Conservation (phyloP, 2,888 invertebrate species). For the Temnothorax rugatulus region DNA sequence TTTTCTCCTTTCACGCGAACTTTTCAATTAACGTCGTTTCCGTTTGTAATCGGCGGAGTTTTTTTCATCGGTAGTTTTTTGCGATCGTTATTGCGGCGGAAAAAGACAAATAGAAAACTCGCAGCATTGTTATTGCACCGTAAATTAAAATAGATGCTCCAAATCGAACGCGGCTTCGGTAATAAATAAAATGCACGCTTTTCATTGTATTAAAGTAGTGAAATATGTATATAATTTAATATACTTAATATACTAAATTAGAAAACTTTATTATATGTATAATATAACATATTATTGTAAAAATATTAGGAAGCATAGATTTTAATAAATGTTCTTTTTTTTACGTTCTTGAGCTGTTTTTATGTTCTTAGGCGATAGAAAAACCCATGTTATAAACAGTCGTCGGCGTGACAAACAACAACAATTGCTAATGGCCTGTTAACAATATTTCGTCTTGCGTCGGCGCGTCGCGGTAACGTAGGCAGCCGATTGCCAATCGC, state of each 20-base stretch:
- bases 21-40: constrained; percentile 44
- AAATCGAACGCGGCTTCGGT: neutral
- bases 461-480: no score
- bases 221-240: neutral
- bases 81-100: constrained; percentile 25
- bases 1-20: constrained; percentile 2
- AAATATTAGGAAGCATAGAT: neutral
- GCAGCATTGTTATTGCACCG: constrained; percentile 21
- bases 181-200: constrained; percentile 2
- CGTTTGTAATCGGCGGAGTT: constrained; percentile 15
- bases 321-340: no score
- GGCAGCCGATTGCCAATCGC: no score
- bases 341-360: no score
- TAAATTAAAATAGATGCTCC: constrained; percentile 6
- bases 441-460: no score
- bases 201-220: neutral
- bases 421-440: no score
- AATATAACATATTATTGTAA: neutral
- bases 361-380: no score
- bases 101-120: constrained; percentile 22
- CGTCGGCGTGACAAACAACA: no score
- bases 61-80: constrained; percentile 31
- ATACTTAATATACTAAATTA: neutral
- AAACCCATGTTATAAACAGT: no score
- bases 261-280: neutral